These are phyloP conservation scores for Baccha elongata DNA, from an alignment of 2,888 invertebrate species.

Conservation along the genomic window DNA sequence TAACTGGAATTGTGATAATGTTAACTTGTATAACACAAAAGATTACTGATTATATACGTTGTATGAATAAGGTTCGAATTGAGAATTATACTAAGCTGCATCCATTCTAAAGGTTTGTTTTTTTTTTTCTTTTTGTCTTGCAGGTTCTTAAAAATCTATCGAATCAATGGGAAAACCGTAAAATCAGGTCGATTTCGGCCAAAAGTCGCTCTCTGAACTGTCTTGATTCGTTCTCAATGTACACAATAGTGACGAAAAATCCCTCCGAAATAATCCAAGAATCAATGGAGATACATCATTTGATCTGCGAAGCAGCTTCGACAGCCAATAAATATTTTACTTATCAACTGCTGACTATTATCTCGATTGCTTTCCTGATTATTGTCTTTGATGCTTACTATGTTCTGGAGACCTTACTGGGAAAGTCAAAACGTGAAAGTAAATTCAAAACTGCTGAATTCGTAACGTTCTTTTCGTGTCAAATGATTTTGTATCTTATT, in stretches of 20 bases:
- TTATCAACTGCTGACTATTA: slow-evolving; percentile 81
- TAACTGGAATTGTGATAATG: slow-evolving; percentile 76
- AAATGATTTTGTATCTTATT: slow-evolving; percentile 81
- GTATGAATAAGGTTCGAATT: slow-evolving; percentile 76
- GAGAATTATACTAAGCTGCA: too few relatives aligned
- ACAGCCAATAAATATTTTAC: slow-evolving; percentile 82
- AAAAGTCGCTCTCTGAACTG: slow-evolving; percentile 80
- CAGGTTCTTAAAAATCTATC: slow-evolving; percentile 80
- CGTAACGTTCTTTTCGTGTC: slow-evolving; percentile 81
- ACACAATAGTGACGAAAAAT: slow-evolving; percentile 80
- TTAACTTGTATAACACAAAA: slow-evolving; percentile 75
- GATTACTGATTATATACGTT: slow-evolving; percentile 75
- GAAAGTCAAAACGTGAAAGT: slow-evolving; percentile 80
- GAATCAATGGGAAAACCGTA: slow-evolving; percentile 79
- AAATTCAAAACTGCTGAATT: slow-evolving; percentile 81
- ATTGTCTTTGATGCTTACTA: slow-evolving; percentile 82
- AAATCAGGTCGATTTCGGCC: slow-evolving; percentile 72
- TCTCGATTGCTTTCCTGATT: slow-evolving; percentile 81
- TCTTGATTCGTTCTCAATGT: slow-evolving; percentile 81
- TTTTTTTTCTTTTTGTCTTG: slow-evolving; percentile 32
- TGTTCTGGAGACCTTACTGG: slow-evolving; percentile 80
- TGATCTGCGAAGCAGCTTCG: slow-evolving; percentile 81
- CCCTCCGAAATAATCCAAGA: slow-evolving; percentile 81
- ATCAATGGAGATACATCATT: slow-evolving; percentile 81
- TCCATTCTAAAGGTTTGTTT: background rate